These are phyloP conservation scores for Fragum fragum DNA, from an alignment of 2,888 invertebrate genomes.

Conservation along the genomic window DNA sequence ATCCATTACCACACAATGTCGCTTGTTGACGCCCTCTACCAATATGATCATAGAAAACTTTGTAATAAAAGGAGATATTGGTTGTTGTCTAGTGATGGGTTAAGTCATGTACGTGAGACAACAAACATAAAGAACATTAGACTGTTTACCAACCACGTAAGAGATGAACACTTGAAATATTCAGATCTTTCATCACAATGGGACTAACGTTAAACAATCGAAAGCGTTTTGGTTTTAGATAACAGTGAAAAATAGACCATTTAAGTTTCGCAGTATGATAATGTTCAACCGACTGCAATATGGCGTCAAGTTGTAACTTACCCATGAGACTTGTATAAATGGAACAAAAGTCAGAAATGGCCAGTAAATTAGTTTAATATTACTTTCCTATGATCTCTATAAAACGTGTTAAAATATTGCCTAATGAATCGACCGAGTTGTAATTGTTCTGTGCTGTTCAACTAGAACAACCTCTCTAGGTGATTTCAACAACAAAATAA, in stretches of 20 bases:
- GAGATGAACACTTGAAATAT: no score
- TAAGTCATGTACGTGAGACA: no score
- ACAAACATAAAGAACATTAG: no score
- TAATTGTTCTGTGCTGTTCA: conserved; percentile 39
- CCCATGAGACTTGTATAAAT: conserved; percentile 21
- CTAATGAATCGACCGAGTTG: conserved; percentile 28
- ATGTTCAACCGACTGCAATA: neutral
- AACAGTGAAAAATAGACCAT: no score
- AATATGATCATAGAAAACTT: neutral
- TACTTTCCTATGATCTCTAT: conserved; percentile 22
- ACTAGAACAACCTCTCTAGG: conserved; percentile 49
- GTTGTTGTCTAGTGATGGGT: no score
- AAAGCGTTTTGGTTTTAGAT: no score
- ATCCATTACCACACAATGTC: no score
- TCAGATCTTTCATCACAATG: no score
- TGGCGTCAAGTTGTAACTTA: conserved; percentile 6
- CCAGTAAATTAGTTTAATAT: conserved; percentile 24
- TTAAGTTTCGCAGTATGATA: no score
- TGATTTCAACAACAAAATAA: conserved; percentile 61
- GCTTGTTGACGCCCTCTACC: no score
- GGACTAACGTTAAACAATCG: no score
- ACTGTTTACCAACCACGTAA: no score
- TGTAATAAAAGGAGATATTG: conserved; percentile 3
- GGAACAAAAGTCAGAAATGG: conserved; percentile 7
- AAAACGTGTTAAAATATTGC: conserved; percentile 30